phyloP scores from a whole-genome alignment of 2,113 vertebrate species.

The Crotalus tigris region DNA sequence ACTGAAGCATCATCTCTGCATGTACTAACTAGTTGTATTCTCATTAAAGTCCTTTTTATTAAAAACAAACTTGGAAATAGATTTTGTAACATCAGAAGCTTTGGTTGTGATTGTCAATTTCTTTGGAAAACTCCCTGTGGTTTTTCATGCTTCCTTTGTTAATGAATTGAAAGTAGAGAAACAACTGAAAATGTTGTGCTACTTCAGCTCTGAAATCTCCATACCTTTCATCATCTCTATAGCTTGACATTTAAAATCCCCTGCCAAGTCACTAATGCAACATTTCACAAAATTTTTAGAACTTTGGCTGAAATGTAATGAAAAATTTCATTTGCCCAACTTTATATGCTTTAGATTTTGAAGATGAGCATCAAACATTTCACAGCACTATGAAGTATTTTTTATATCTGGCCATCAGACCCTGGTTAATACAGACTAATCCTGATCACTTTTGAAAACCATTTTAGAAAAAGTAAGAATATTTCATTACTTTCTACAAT shows the following conservation, averaged over 20 bases:
- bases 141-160: not conserved
- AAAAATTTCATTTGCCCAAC: too few relatives aligned
- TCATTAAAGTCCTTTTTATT: not conserved
- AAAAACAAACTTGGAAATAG: not conserved
- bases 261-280: too few relatives aligned
- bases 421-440: too few relatives aligned
- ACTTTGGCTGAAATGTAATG: too few relatives aligned
- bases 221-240: not conserved
- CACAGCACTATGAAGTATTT: not conserved
- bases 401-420: too few relatives aligned
- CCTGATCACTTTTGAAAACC: too few relatives aligned
- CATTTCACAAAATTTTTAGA: too few relatives aligned
- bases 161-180: not conserved
- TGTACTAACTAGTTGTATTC: not conserved
- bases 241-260: not conserved
- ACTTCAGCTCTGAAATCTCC: not conserved
- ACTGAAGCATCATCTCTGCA: not conserved
- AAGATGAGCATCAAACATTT: too few relatives aligned
- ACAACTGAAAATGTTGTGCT: not conserved
- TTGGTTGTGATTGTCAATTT: not conserved
- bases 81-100: not conserved
- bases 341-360: too few relatives aligned
- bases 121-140: not conserved
- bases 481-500: too few relatives aligned
- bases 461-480: too few relatives aligned